These are phyloP conservation scores for Drosophila ogumai DNA, from an alignment of 1,140 invertebrate genomes.

Conservation along the genomic window DNA sequence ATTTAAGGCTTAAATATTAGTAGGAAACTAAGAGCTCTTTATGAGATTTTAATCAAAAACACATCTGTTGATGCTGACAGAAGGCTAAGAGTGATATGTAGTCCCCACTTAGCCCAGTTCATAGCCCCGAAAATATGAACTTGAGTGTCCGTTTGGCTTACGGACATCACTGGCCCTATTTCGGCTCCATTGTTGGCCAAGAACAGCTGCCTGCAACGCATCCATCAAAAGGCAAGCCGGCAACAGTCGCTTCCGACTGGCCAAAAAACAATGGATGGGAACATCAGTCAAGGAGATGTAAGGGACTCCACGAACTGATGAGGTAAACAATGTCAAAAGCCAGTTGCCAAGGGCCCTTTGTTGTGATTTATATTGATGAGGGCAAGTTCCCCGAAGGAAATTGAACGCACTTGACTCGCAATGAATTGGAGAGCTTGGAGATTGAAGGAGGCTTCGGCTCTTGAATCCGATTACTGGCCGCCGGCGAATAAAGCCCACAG, in stretches of 20 bases:
- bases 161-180: constrained; percentile 18
- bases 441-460: background rate
- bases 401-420: constrained; percentile 41
- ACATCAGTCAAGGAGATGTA: constrained; percentile 48
- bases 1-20: background rate
- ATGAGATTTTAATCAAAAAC: constrained; percentile 16
- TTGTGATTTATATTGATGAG: constrained; percentile 79
- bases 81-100: background rate
- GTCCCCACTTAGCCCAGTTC: background rate
- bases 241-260: constrained; percentile 19
- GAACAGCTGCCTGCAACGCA: constrained; percentile 53
- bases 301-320: constrained; percentile 42
- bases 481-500: constrained; percentile 73
- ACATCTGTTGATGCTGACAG: background rate
- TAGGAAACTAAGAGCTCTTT: background rate
- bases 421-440: constrained; percentile 26
- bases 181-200: constrained; percentile 31
- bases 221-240: constrained; percentile 61
- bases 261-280: constrained; percentile 48
- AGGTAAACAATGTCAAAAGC: constrained; percentile 70
- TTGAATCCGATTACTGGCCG: constrained; percentile 24
- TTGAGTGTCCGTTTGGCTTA: constrained; percentile 25
- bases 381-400: constrained; percentile 37
- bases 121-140: constrained; percentile 27
- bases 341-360: constrained; percentile 61